These are phyloP conservation scores for Heliconius aoede DNA, from an alignment of 2,888 invertebrate genomes.

Conservation along the genomic window DNA sequence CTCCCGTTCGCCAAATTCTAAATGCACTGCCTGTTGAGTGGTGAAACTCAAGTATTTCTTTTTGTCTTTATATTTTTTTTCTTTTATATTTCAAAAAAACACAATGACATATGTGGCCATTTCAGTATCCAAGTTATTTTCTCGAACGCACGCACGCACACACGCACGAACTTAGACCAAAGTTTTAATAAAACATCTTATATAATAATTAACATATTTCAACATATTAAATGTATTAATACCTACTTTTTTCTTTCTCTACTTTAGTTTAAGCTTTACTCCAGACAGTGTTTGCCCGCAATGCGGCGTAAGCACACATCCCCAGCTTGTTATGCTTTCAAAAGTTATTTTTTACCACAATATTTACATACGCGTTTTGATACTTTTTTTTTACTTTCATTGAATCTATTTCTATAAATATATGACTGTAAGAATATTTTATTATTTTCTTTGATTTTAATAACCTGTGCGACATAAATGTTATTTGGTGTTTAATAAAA, in stretches of 20 bases:
- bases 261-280: neutral
- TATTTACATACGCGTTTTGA: conserved; percentile 1
- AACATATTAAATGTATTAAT: neutral
- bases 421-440: neutral
- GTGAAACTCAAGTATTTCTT: no score
- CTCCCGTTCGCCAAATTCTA: no score
- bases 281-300: conserved; percentile 23
- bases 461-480: no score
- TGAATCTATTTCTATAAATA: neutral
- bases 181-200: neutral
- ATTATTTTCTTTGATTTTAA: no score
- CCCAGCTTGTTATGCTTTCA: neutral
- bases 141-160: no score
- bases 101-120: neutral
- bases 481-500: no score
- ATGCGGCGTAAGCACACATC: conserved; percentile 19
- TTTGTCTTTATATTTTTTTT: no score
- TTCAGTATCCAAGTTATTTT: neutral
- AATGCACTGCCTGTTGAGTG: no score
- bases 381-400: neutral
- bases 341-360: conserved; percentile 1
- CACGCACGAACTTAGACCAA: neutral
- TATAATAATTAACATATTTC: neutral
- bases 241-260: neutral
- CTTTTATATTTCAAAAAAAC: neutral